Percentiles rank a stretch among this genome's conserved stretches.
Evolutionary conservation across 1,140 invertebrate genomes (phyloP).

Genomic region (Zaprionus ornatus): DNA sequence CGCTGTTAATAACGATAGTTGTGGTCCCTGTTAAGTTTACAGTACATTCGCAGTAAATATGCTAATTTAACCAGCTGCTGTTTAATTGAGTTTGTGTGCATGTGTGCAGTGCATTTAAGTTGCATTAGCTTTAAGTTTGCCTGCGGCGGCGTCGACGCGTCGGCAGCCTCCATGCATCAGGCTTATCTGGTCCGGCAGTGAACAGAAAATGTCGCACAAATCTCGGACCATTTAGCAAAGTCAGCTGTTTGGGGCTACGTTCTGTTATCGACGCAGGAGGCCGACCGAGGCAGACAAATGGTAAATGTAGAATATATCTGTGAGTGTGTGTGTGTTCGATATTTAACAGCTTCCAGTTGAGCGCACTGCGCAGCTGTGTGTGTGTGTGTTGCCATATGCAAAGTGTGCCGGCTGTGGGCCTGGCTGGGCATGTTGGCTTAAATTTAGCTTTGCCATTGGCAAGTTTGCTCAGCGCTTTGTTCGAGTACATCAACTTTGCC

Average conservation of each 20-base stretch:
- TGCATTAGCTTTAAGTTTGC: slow-evolving; percentile 43
- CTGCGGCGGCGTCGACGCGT: neutral
- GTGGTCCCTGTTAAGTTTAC: neutral
- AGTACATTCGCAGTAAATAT: neutral
- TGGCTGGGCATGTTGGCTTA: slow-evolving; percentile 62
- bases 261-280: slow-evolving; percentile 35
- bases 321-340: slow-evolving; percentile 60
- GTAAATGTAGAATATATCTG: slow-evolving; percentile 38
- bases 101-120: slow-evolving; percentile 15
- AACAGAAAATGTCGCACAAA: slow-evolving; percentile 68
- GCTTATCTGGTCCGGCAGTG: slow-evolving; percentile 65
- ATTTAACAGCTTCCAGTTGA: slow-evolving; percentile 80
- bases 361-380: slow-evolving; percentile 23
- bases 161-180: slow-evolving; percentile 53
- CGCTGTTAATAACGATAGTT: neutral
- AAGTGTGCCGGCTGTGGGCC: slow-evolving; percentile 49
- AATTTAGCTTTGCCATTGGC: slow-evolving; percentile 69
- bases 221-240: slow-evolving; percentile 73
- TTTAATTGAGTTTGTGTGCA: neutral
- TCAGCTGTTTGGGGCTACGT: slow-evolving; percentile 26
- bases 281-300: neutral
- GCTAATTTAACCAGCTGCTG: neutral
- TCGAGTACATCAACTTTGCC: slow-evolving; percentile 49
- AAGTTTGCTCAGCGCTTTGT: slow-evolving; percentile 60
- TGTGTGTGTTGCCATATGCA: slow-evolving; percentile 53